Conservation (phyloP, 2,797 vertebrate species). For the Valencia hispanica region DNA sequence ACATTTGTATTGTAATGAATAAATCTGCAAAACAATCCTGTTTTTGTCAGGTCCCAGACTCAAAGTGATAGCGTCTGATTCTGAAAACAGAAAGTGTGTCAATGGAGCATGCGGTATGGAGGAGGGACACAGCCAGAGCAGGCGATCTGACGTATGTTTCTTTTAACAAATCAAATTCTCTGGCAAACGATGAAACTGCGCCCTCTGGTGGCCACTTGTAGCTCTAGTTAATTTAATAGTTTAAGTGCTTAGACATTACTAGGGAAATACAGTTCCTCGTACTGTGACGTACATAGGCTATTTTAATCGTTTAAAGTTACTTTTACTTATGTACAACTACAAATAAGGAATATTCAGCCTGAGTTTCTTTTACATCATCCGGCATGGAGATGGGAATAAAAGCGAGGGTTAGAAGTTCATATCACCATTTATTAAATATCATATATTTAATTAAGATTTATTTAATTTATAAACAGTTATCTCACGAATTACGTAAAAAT, state of each 20-base stretch:
- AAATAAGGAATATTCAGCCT: background rate
- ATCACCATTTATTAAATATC: background rate
- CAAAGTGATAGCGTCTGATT: constrained; percentile 9
- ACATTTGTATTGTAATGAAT: background rate
- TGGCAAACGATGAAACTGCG: background rate
- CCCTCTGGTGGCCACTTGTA: constrained; percentile 20
- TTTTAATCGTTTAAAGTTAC: background rate
- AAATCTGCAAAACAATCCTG: background rate
- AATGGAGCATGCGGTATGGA: constrained; percentile 21
- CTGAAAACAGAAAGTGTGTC: constrained; percentile 35
- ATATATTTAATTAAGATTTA: background rate
- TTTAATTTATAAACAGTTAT: background rate
- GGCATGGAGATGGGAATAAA: background rate
- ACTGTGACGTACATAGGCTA: background rate
- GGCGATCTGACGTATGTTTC: constrained; percentile 22
- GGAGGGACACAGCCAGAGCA: background rate
- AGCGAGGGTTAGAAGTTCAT: too few species aligned
- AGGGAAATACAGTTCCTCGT: background rate
- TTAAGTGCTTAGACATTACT: background rate
- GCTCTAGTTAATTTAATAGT: constrained; percentile 17
- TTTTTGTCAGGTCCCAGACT: background rate
- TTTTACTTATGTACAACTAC: background rate
- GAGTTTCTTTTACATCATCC: background rate
- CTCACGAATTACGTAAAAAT: background rate
- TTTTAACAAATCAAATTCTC: constrained; percentile 20